These are phyloP conservation scores for Ophioninae sp. DNA, from an alignment of 2,888 invertebrate species.

Conservation along the genomic window DNA sequence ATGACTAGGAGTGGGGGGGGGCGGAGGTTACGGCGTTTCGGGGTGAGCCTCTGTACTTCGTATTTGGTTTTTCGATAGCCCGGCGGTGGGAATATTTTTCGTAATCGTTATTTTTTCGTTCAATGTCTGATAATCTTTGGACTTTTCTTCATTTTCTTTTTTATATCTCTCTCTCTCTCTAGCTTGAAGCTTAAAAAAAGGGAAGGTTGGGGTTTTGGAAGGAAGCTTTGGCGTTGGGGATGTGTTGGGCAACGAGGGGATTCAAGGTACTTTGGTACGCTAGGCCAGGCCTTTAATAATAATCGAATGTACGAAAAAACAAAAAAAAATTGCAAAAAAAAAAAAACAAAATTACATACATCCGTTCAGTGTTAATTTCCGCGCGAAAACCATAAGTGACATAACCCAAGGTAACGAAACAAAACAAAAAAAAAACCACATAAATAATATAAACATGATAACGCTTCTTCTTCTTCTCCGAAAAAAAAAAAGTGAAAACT, in stretches of 20 bases:
- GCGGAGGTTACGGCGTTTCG: conserved; percentile 42
- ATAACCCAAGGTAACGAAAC: conserved; percentile 64
- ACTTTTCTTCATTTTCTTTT: conserved; percentile 51
- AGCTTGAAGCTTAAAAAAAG: conserved; percentile 39
- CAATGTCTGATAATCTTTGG: conserved; percentile 69
- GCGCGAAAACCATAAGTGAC: conserved; percentile 62
- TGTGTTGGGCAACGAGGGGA: conserved; percentile 44
- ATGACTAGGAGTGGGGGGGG: conserved; percentile 63
- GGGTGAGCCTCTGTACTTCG: conserved; percentile 69
- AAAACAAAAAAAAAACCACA: conserved; percentile 67
- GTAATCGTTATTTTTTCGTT: conserved; percentile 45
- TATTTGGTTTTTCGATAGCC: conserved; percentile 61
- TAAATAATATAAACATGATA: conserved; percentile 71
- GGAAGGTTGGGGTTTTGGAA: conserved; percentile 55
- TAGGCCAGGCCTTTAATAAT: conserved; percentile 78
- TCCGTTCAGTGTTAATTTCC: conserved; percentile 61
- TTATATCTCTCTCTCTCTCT: conserved; percentile 52
- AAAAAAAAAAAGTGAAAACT: conserved; percentile 55
- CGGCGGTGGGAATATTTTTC: conserved; percentile 24
- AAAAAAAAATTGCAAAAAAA: no score
- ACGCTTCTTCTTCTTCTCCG: conserved; percentile 40
- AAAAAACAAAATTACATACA: conserved; percentile 57
- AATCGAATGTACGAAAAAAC: conserved; percentile 59
- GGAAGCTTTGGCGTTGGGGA: conserved; percentile 56
- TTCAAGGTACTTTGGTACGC: conserved; percentile 79